Percentiles rank a stretch among this genome's conserved stretches.
Evolutionary conservation across 1,140 invertebrate genomes (phyloP).

Genomic region (Venustaconcha ellipsiformis): DNA sequence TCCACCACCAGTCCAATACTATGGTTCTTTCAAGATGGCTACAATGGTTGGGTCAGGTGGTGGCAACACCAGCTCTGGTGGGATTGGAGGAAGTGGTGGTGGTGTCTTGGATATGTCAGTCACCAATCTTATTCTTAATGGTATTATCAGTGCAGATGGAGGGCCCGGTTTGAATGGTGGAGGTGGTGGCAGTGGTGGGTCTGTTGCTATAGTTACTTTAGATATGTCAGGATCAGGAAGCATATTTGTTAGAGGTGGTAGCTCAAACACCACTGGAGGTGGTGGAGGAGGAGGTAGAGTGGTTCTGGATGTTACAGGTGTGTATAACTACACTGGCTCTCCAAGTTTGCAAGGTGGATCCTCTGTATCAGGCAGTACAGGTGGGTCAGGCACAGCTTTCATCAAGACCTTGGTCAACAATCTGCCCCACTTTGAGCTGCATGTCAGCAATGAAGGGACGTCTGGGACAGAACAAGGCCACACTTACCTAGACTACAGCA

Average conservation of each 20-base stretch:
- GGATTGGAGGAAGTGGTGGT: slow-evolving; percentile 43
- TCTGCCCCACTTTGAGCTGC: slow-evolving; percentile 25
- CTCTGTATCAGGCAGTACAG: slow-evolving; percentile 35
- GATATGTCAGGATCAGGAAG: slow-evolving; percentile 43
- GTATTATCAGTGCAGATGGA: slow-evolving; percentile 44
- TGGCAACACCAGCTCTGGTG: slow-evolving; percentile 33
- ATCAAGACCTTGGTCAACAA: slow-evolving; percentile 32
- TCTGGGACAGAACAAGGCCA: slow-evolving; percentile 22
- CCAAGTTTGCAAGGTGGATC: slow-evolving; percentile 42
- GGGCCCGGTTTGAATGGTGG: slow-evolving; percentile 36
- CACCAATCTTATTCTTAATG: slow-evolving; percentile 39
- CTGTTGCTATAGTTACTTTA: slow-evolving; percentile 30
- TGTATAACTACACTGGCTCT: slow-evolving; percentile 46
- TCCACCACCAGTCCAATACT: slow-evolving; percentile 17
- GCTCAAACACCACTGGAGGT: slow-evolving; percentile 25
- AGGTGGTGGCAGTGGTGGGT: slow-evolving; percentile 49
- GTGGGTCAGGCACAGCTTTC: slow-evolving; percentile 53
- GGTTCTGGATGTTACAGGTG: slow-evolving; percentile 25
- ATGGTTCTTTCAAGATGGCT: slow-evolving; percentile 36
- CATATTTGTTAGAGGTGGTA: slow-evolving; percentile 37
- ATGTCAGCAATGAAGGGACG: slow-evolving; percentile 40
- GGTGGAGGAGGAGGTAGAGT: slow-evolving; percentile 55
- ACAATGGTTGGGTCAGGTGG: slow-evolving; percentile 48
- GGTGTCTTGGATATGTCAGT: slow-evolving; percentile 37
- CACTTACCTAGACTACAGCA: slow-evolving; percentile 32